Base-by-base conservation (phyloP, 1,140 invertebrate species). In the Scaptomyza hsui region DNA sequence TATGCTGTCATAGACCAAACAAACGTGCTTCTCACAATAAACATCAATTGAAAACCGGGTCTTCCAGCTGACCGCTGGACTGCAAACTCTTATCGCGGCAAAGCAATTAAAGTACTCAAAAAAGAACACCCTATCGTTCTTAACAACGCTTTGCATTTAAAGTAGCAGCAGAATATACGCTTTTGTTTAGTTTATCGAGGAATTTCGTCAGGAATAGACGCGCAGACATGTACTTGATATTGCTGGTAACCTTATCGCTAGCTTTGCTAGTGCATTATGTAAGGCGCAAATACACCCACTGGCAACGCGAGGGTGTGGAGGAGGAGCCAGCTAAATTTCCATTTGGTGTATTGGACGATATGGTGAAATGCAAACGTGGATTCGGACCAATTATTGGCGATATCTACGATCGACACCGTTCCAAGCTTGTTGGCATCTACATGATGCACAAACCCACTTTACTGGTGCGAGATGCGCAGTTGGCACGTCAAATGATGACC, bases 391-490 rank as follows among this genome's bases (percentile, higher is more conserved):
- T 63, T 0, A 13, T 90, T 2, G 45, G 57, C 7, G 79, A 91
- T 42, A 41, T 91, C 5, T 91, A 91, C 16, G 57, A 69, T 6
- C 49, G 53, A 0, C 78, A 64, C 24, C 53, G 18, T 9, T 39
- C 59, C 1, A 72, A 71, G 32, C 55, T 91, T 41, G 76, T 91
- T 13, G 90, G 90, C 6, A 73, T 91, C 10, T 91, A 91, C 57
- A 56, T 91, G 53, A 61, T 81, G 10, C 53, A 85, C 41, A 64
- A 73, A 9, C 92, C 92, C 0, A 73, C 51, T 0, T 53, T 93
- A 0, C 21, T 93, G 1, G 12, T 93, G 2, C 83, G 92, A 1
- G 93, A 94, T 85, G 92, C 91, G 0, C 78, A 89, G 3, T 64
- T 93, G 37, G 91, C 92, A 0, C 90, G 91, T 2, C 75, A 85